Conservation (phyloP, 2,888 invertebrate species). For the Acleris cristana region DNA sequence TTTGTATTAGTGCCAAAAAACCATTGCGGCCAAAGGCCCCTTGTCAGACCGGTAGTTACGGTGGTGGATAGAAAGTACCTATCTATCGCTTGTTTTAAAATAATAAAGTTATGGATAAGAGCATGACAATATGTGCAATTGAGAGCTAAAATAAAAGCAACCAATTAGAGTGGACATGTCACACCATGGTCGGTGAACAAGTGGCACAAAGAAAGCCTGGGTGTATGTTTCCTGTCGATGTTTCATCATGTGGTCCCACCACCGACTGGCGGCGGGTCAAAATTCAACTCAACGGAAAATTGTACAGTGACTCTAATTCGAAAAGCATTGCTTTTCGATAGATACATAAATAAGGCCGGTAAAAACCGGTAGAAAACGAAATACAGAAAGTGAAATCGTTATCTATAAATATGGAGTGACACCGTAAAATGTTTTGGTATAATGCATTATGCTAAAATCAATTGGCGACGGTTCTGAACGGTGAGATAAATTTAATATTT, state of each 20-base stretch:
- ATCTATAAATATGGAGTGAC: slow-evolving; percentile 14
- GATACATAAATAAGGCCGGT: slow-evolving; percentile 9
- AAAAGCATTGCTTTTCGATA: slow-evolving; percentile 5
- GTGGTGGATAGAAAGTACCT: slow-evolving; percentile 30
- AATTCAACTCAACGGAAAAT: slow-evolving; percentile 15
- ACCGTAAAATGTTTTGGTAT: slow-evolving; percentile 12
- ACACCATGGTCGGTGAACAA: slow-evolving; percentile 52
- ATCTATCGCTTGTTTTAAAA: slow-evolving; percentile 6
- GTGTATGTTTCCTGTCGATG: slow-evolving; percentile 41
- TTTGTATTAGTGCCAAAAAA: slow-evolving; percentile 8
- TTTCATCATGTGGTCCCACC: slow-evolving; percentile 45
- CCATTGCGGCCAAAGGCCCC: slow-evolving; percentile 8
- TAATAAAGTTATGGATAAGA: slow-evolving; percentile 4
- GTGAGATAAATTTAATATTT: not conserved
- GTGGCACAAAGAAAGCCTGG: slow-evolving; percentile 56
- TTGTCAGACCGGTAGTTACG: not conserved
- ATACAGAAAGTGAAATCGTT: slow-evolving; percentile 22
- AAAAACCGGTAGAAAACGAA: slow-evolving; percentile 15
- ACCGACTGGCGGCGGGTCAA: slow-evolving; percentile 21
- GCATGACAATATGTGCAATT: slow-evolving; percentile 9
- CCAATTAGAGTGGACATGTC: slow-evolving; percentile 53
- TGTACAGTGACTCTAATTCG: slow-evolving; percentile 3
- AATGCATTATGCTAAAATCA: slow-evolving; percentile 12
- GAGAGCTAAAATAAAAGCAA: slow-evolving; percentile 30
- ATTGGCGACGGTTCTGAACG: not conserved